Evolutionary conservation across 2,113 vertebrate genomes (phyloP), one percentile per base, ranked within the genome.

Genomic region (Oryzias woworae): DNA sequence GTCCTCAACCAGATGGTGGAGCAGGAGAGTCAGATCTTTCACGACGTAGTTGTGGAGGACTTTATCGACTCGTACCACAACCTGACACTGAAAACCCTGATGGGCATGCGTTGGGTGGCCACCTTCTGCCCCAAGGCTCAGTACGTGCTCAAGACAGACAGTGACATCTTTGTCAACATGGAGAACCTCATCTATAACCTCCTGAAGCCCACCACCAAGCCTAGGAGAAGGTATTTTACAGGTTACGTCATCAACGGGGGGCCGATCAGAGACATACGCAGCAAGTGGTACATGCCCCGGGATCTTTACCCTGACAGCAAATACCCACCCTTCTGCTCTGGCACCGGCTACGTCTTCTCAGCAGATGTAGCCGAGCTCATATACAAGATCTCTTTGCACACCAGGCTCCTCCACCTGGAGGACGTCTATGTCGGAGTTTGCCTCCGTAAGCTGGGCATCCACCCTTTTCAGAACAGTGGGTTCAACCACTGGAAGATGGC

Each of bases 401-500:
- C 97, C n/a, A 93, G 94, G 87, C 94, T 98, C 75, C 94, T 99
- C 75, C 95, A 98, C 75, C 94, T 99, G 58, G 97, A 99, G 87
- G 97, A 99, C 2, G 97, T 99, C 1, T 99, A 98, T 0, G 97
- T 99, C 7, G 97, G 97, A 51, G 88, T 98, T 60, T 99, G 97
- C 84, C 94, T 99, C 63, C 93, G 96, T 20, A 98, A 97, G 76
- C 89, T 99, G 59, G 96, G 96, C 77, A 97, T 99, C 62, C 96
- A 98, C 80, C 97, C 96, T 49, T 96, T 98, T 85, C 97, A 99
- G 90, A 98, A 99, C 93, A 98, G 94, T 85, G 97, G 96, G 75
- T 99, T 99, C 87, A 99, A 99, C 92, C 97, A 98, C 92, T 98
- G 97, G 96, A 98, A 98, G 90, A 98, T 99, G 95, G 95, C 96